Conservation (phyloP, 1,140 invertebrate genomes). For the Holcopasites calliopsidis region DNA sequence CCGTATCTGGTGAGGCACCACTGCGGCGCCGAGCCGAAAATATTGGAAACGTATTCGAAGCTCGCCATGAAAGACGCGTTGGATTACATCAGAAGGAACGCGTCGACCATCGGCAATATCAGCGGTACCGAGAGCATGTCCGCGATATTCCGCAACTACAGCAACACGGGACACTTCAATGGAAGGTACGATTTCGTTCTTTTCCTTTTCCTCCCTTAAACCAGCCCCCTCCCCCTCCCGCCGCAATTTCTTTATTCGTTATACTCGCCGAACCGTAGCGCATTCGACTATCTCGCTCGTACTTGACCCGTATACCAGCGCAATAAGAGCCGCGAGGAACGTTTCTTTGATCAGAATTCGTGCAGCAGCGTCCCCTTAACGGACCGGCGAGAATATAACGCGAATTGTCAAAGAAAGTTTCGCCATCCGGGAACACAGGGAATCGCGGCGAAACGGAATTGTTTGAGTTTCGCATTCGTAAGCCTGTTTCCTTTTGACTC, state of each 20-base stretch:
- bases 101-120: slow-evolving; percentile 90
- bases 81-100: slow-evolving; percentile 92
- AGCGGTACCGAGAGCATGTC: slow-evolving; percentile 93
- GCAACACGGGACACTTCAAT: slow-evolving; percentile 87
- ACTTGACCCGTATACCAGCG: slow-evolving; percentile 23
- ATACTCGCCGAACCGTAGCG: not conserved
- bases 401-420: slow-evolving; percentile 24
- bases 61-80: slow-evolving; percentile 96
- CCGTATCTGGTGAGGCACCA: slow-evolving; percentile 92
- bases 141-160: slow-evolving; percentile 92
- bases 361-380: not conserved
- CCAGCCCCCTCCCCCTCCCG: not conserved
- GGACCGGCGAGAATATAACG: not conserved
- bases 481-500: not conserved
- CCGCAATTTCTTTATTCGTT: not conserved
- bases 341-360: slow-evolving; percentile 11
- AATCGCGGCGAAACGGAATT: not conserved
- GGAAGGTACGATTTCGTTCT: slow-evolving; percentile 82
- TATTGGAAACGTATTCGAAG: slow-evolving; percentile 96
- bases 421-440: not conserved
- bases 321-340: slow-evolving; percentile 7
- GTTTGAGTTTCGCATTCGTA: not conserved
- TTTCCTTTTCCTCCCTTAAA: not conserved
- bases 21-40: slow-evolving; percentile 94
- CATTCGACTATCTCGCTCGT: not conserved